Evolutionary conservation across 2,113 vertebrate genomes (phyloP), one percentile per base, ranked within the genome.

Genomic region (Scomber colias): DNA sequence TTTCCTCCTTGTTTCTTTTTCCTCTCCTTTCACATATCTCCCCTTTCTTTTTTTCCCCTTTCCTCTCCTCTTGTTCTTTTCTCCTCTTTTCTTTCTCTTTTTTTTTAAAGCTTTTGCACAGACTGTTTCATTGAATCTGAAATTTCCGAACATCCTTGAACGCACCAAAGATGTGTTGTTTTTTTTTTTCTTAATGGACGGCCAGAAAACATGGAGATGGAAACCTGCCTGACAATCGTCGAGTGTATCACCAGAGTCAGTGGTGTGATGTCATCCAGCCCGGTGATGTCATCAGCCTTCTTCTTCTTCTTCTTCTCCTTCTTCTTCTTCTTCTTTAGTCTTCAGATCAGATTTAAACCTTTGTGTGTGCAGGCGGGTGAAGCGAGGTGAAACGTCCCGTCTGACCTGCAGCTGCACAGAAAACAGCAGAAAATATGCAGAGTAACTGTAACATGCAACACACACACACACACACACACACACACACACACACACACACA

Each of bases 211-310:
- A 67, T 72, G 54, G 17, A 35, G 35, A n/a, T 73, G 17, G 19
- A 53, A 75, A 63, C 27, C 65, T 50, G 44, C 64, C 19, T 2
- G 30, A 62, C 15, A 59, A 12, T 57, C 59, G 21, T 62, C 11
- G 1, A 19, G 51, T 4, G 24, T 50, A 48, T 81, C 64, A 60
- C 44, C 73, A 65, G 69, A 85, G 35, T 27, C 19, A 11, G 3
- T 13, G 55, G 21, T 30, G 49, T 71, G 71, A 66, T 27, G 64
- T 75, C 70, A 83, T 66, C 27, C 11, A 10, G 11, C 46, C 31
- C 17, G 1, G 16, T 75, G 59, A 71, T 45, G 61, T 75, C 64
- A 70, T 57, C 46, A 9, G 35, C 9, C 35, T 40, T 40, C 35
- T 40, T 35, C 31, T 35, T 35, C 31, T 1, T 35, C 31, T 31